These are phyloP conservation scores for Mythimna lalbum DNA, from an alignment of 2,888 invertebrate species.

Conservation along the genomic window DNA sequence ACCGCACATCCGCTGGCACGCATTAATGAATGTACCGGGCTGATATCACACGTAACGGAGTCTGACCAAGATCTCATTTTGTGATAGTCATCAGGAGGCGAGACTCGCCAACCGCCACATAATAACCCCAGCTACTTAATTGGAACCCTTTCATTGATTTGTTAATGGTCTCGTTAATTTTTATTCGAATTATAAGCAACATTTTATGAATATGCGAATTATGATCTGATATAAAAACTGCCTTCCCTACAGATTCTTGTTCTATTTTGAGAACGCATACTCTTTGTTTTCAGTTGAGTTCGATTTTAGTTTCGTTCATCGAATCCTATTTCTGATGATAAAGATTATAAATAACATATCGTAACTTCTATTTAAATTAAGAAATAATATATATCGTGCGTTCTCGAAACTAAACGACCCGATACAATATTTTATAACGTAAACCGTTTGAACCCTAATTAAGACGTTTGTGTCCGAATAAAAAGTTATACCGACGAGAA, in stretches of 20 bases:
- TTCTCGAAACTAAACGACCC: slow-evolving; percentile 68
- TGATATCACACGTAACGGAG: slow-evolving; percentile 72
- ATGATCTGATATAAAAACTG: slow-evolving; percentile 70
- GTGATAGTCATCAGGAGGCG: slow-evolving; percentile 78
- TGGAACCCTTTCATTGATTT: slow-evolving; percentile 85
- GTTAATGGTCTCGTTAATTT: slow-evolving; percentile 83
- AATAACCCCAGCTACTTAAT: slow-evolving; percentile 83
- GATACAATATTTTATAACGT: slow-evolving; percentile 77
- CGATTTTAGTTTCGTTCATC: slow-evolving; percentile 11
- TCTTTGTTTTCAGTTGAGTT: slow-evolving; percentile 17
- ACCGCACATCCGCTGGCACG: slow-evolving; percentile 58
- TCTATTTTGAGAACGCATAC: slow-evolving; percentile 32
- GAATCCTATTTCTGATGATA: slow-evolving; percentile 16
- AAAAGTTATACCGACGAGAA: slow-evolving; percentile 77
- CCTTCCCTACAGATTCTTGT: slow-evolving; percentile 37
- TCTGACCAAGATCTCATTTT: slow-evolving; percentile 83
- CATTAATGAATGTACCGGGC: slow-evolving; percentile 61
- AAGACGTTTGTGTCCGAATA: slow-evolving; percentile 80
- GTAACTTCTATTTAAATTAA: slow-evolving; percentile 61
- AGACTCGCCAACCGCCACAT: slow-evolving; percentile 77
- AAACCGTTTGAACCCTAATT: slow-evolving; percentile 83
- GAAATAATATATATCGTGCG: slow-evolving; percentile 68
- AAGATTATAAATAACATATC: slow-evolving; percentile 47
- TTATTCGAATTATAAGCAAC: slow-evolving; percentile 77
- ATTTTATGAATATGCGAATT: slow-evolving; percentile 72